These are phyloP conservation scores for Cerastis rubricosa DNA, from an alignment of 2,888 invertebrate genomes.

Conservation along the genomic window DNA sequence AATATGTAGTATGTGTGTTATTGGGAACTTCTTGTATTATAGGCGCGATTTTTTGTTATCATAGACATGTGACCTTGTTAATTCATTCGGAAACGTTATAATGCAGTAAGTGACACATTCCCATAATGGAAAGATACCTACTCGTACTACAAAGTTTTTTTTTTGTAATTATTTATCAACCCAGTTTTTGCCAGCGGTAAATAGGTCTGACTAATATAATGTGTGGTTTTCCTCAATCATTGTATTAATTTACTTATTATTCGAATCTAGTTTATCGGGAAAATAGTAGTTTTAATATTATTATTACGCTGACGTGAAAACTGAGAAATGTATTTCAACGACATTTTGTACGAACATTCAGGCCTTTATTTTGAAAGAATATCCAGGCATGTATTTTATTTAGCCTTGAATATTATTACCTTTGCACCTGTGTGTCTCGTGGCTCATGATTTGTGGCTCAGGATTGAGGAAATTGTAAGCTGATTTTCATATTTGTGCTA, in stretches of 20 bases:
- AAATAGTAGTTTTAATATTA: conserved; percentile 23
- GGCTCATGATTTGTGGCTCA: neutral
- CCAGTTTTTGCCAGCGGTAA: conserved; percentile 45
- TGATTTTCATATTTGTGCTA: neutral
- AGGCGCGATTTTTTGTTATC: neutral
- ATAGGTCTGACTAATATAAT: conserved; percentile 44
- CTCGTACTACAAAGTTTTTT: conserved; percentile 6
- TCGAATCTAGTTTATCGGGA: conserved; percentile 6
- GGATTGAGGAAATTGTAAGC: neutral
- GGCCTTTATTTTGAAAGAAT: too few relatives aligned
- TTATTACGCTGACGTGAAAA: neutral
- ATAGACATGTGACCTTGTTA: conserved; percentile 12
- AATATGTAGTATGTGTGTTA: neutral
- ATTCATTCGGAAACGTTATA: conserved; percentile 5
- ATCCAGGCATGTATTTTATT: neutral
- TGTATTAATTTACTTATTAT: conserved; percentile 22
- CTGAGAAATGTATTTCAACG: too few relatives aligned
- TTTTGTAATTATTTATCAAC: conserved; percentile 22
- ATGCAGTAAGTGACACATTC: neutral
- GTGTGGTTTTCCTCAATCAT: conserved; percentile 49
- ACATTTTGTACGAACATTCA: neutral
- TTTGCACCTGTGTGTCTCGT: too few relatives aligned
- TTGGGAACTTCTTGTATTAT: neutral
- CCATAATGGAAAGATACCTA: conserved; percentile 38
- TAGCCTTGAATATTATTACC: neutral